Evolutionary conservation across 2,888 invertebrate genomes (phyloP).

Genomic region (Monoplex corrugatus): DNA sequence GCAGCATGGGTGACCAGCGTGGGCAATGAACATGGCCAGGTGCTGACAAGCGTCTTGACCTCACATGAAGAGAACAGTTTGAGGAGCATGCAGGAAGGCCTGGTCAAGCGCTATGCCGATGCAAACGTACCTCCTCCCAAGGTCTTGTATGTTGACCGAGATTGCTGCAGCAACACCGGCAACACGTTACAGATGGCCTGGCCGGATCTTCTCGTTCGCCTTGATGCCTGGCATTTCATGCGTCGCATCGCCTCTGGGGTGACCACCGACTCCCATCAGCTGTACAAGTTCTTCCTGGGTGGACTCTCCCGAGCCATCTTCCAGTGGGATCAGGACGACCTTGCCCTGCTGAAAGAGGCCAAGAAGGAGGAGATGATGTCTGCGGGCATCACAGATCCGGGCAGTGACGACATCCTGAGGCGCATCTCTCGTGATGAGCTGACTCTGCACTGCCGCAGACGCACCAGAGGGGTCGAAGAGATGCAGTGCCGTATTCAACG

Average conservation of each 20-base stretch:
- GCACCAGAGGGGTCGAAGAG: conserved; percentile 58
- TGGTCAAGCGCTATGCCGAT: conserved; percentile 56
- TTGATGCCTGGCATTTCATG: conserved; percentile 67
- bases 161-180: conserved; percentile 58
- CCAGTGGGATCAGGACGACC: conserved; percentile 60
- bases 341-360: conserved; percentile 57
- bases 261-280: conserved; percentile 60
- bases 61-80: conserved; percentile 57
- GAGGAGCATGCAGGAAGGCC: conserved; percentile 56
- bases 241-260: conserved; percentile 53
- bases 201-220: conserved; percentile 49
- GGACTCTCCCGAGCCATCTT: conserved; percentile 62
- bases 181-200: conserved; percentile 38
- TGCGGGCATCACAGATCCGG: conserved; percentile 43
- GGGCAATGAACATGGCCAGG: conserved; percentile 44
- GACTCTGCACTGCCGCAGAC: conserved; percentile 57
- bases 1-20: conserved; percentile 44
- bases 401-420: conserved; percentile 54
- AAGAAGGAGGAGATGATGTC: conserved; percentile 58
- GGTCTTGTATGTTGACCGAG: conserved; percentile 62
- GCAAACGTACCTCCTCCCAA: conserved; percentile 57
- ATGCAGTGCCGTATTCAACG: conserved; percentile 50
- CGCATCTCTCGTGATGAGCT: conserved; percentile 57
- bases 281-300: conserved; percentile 61
- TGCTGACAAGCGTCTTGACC: conserved; percentile 60